Conservation (phyloP, 2,888 invertebrate species). For the Leuctra nigra region DNA sequence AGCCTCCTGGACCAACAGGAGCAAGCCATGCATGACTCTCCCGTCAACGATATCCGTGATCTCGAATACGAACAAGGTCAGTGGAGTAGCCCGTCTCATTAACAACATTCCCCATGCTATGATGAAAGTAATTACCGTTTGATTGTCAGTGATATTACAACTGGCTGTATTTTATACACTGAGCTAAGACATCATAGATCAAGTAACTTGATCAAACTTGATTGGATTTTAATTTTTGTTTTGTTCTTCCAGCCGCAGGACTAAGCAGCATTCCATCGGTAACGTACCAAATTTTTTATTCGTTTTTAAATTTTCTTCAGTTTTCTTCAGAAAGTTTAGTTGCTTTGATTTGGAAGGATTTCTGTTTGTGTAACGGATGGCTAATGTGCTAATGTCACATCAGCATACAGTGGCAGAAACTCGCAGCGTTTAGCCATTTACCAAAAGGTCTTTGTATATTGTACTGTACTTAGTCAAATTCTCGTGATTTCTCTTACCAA, state of each 20-base stretch:
- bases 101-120: not conserved
- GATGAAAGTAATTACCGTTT: not conserved
- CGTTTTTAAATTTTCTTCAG: not conserved
- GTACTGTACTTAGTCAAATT: too few species aligned
- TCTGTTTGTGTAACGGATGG: not conserved
- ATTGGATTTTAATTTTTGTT: not conserved
- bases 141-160: slow-evolving; percentile 1
- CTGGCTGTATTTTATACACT: not conserved
- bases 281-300: slow-evolving; percentile 23
- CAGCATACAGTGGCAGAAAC: not conserved
- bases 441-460: not conserved
- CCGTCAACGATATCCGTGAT: slow-evolving; percentile 22
- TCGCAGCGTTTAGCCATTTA: not conserved
- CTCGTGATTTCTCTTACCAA: too few species aligned
- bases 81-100: not conserved
- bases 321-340: too few species aligned
- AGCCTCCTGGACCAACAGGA: slow-evolving; percentile 64
- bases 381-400: not conserved
- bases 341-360: too few species aligned
- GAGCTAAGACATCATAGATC: not conserved
- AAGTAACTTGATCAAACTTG: not conserved
- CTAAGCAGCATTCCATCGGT: slow-evolving; percentile 26
- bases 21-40: slow-evolving; percentile 45
- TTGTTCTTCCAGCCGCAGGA: slow-evolving; percentile 22
- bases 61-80: slow-evolving; percentile 23